phyloP scores from a whole-genome alignment of 2,113 vertebrate species.

The Poeciliopsis occidentalis region DNA sequence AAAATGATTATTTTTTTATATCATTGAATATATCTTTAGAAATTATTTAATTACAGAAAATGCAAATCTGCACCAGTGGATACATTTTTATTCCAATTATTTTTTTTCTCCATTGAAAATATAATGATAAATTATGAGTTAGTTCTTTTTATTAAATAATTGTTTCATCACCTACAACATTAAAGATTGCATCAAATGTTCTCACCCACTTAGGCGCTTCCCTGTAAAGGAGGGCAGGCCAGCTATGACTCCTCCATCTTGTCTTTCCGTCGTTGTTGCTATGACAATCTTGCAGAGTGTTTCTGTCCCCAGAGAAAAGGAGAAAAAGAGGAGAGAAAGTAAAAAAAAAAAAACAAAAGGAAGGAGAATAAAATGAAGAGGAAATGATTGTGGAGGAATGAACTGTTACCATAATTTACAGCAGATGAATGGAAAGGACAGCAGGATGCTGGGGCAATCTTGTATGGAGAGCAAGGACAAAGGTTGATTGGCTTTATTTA shows the following conservation, averaged over 20 bases:
- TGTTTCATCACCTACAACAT: neutral
- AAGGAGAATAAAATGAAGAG: constrained; percentile 20
- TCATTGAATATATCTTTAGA: no score
- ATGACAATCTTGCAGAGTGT: constrained; percentile 72
- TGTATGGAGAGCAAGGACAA: constrained; percentile 25
- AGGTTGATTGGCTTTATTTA: constrained; percentile 36
- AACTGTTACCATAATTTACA: constrained; percentile 20
- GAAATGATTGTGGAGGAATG: constrained; percentile 29
- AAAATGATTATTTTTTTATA: neutral
- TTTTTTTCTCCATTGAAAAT: neutral
- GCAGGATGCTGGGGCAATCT: constrained; percentile 5
- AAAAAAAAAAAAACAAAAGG: constrained; percentile 46
- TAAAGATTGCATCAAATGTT: constrained; percentile 43
- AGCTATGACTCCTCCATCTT: constrained; percentile 66
- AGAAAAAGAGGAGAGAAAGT: constrained; percentile 53
- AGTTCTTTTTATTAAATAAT: neutral
- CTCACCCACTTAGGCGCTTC: constrained; percentile 23
- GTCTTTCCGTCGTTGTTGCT: constrained; percentile 71
- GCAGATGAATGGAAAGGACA: constrained; percentile 5
- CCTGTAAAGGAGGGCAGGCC: constrained; percentile 63
- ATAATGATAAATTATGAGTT: neutral
- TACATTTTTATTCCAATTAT: no score
- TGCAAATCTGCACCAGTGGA: no score
- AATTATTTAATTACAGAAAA: no score
- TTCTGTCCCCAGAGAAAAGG: constrained; percentile 63